These are phyloP conservation scores for Dexiosoma caninum DNA, from an alignment of 2,888 invertebrate species.

Conservation along the genomic window DNA sequence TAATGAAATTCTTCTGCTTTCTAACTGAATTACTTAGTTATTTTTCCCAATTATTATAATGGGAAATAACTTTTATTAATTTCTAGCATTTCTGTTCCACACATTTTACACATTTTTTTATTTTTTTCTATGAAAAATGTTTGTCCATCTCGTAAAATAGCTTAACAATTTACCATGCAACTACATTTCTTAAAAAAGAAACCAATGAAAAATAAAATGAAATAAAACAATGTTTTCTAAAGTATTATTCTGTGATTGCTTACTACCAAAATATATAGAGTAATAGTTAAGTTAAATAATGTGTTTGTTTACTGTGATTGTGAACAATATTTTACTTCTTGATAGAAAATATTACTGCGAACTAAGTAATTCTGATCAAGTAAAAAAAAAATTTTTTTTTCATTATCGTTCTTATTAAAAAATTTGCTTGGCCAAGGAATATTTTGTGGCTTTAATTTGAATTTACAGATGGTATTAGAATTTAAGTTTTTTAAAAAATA, in stretches of 20 bases:
- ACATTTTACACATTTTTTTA: no score
- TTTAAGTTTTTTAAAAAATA: no score
- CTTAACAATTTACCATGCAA: neutral
- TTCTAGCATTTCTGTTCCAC: no score
- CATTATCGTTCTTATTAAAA: no score
- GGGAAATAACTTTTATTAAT: neutral
- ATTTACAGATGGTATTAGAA: no score
- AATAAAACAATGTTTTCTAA: neutral
- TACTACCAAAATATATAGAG: slow-evolving; percentile 23
- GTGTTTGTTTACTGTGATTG: slow-evolving; percentile 32
- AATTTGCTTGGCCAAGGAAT: no score
- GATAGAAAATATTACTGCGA: slow-evolving; percentile 12
- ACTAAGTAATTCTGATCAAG: neutral
- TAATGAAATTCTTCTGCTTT: neutral
- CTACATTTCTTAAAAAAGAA: neutral
- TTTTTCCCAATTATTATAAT: neutral
- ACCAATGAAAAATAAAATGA: neutral
- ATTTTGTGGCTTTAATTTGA: no score
- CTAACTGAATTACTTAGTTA: neutral
- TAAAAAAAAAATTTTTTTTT: no score
- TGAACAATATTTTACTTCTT: neutral
- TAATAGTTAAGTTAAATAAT: slow-evolving; percentile 36
- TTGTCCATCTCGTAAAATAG: neutral
- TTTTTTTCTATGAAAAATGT: no score
- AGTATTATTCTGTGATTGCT: slow-evolving; percentile 13